These are phyloP conservation scores for Dipodomys ordii DNA, from an alignment of 2,113 vertebrate genomes.

Conservation along the genomic window DNA sequence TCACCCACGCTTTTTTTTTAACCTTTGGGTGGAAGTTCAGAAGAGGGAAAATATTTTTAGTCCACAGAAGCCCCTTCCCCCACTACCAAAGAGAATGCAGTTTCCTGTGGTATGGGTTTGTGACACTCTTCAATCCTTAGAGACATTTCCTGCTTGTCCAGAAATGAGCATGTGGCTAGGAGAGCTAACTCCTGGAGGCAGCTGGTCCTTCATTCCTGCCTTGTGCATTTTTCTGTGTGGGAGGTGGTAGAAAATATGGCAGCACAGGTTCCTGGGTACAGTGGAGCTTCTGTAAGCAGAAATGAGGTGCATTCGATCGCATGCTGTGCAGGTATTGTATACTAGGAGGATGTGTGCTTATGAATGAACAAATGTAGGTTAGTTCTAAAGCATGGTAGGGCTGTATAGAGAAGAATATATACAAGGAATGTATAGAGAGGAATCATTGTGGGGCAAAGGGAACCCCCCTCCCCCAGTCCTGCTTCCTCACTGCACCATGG, in stretches of 20 bases:
- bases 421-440: background rate
- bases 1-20: constrained; percentile 56
- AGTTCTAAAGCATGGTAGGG: background rate
- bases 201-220: constrained; percentile 12
- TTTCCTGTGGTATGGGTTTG: constrained; percentile 75
- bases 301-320: background rate
- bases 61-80: constrained; percentile 65
- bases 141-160: constrained; percentile 70
- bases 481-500: background rate
- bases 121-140: constrained; percentile 69
- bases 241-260: constrained; percentile 1
- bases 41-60: constrained; percentile 86
- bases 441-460: background rate
- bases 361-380: background rate
- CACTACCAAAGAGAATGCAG: constrained; percentile 53
- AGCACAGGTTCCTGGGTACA: background rate
- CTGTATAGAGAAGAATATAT: background rate
- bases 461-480: background rate
- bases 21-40: constrained; percentile 75
- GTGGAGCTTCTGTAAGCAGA: background rate
- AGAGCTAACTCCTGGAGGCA: constrained; percentile 19
- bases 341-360: background rate
- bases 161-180: constrained; percentile 17
- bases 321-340: background rate
- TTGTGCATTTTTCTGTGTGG: background rate